Base-by-base conservation (phyloP, 2,797 vertebrate species). In the Enteromius fasciolatus region DNA sequence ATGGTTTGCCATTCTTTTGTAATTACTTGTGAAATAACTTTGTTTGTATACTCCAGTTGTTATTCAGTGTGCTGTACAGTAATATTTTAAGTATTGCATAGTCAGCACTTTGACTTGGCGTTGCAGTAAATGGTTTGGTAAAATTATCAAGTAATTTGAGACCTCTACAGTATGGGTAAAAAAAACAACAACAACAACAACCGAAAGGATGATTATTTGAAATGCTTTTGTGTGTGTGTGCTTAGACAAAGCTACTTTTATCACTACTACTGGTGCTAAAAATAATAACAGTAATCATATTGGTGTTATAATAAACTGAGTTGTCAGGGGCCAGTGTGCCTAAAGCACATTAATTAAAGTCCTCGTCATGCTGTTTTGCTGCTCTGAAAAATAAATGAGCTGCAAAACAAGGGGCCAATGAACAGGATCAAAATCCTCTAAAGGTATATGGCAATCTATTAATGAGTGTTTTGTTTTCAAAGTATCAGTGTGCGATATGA, bases 221-320 rank as follows among this genome's bases (percentile, higher is more conserved):
- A 31, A 52, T 36, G 0, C 9, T 41, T 41, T 10, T 41, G 39
- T 36, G 39, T 67, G 15, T 31, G 9, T 48, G 25, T 44, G 14
- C 54, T 72, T 17, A 23, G 18, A 68, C 31, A 1, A 1, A 72
- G 44, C 44, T 74, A 50, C 14, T 66, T 52, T 81, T 28, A 73
- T 10, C 28, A 74, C 70, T 28, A 81, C 70, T 9, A 73, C 31
- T 41, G 12, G 28, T 39, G 41, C 69, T 74, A 52, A 66, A 81
- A 81, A 81, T 81, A 64, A 64, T 74, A 59, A 52, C 59, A 66
- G 44, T 20, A 64, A 81, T 81, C 20, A 33, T 9, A 18, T 9
- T 28, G 44, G 46, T 52, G 80, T 36, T 66, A 61, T 75, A 74
- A 66, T 74, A 50, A 74, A 81, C 70, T 52, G 46, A 66, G 80